A percentile compares a stretch with the other conserved stretches of the same genome.
Evolutionary conservation across 2,113 vertebrate species (phyloP).

Genomic region (Triplophysa tibetana): DNA sequence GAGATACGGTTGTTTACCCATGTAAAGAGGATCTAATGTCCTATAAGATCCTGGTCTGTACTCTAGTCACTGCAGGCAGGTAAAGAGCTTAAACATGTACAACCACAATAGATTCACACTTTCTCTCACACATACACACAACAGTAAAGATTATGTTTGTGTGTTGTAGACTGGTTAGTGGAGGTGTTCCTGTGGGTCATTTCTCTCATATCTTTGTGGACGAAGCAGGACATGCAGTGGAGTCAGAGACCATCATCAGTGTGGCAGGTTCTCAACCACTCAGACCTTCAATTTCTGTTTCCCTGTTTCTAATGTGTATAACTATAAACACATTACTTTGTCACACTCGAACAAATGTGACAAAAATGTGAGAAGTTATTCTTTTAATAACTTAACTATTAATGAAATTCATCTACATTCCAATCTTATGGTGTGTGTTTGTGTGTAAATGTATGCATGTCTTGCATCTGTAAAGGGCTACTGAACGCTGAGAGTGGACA

Average conservation of each 20-base stretch:
- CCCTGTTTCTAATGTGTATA: not conserved
- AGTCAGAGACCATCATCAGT: conserved; percentile 81
- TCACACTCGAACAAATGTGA: too few relatives aligned
- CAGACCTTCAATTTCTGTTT: too few relatives aligned
- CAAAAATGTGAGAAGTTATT: too few relatives aligned
- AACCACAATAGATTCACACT: not conserved
- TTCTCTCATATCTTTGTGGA: conserved; percentile 94
- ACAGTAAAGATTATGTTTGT: not conserved
- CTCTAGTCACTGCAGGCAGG: conserved; percentile 90
- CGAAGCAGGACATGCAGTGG: conserved; percentile 86
- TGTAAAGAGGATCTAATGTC: conserved; percentile 75
- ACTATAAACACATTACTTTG: too few relatives aligned
- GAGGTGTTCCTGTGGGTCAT: conserved; percentile 76
- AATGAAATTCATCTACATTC: too few relatives aligned
- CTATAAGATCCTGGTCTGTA: conserved; percentile 84
- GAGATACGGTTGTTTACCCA: conserved; percentile 72
- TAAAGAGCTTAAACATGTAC: conserved; percentile 54
- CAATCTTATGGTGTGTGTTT: not conserved
- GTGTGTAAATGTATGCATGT: not conserved
- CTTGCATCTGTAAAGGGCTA: conserved; percentile 74
- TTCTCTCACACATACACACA: not conserved
- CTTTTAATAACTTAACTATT: too few relatives aligned
- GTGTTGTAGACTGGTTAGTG: conserved; percentile 79
- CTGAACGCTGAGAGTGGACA: conserved; percentile 76
- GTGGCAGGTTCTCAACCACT: conserved; percentile 81